phyloP scores from a whole-genome alignment of 2,888 invertebrate species.

The Timema cristinae region DNA sequence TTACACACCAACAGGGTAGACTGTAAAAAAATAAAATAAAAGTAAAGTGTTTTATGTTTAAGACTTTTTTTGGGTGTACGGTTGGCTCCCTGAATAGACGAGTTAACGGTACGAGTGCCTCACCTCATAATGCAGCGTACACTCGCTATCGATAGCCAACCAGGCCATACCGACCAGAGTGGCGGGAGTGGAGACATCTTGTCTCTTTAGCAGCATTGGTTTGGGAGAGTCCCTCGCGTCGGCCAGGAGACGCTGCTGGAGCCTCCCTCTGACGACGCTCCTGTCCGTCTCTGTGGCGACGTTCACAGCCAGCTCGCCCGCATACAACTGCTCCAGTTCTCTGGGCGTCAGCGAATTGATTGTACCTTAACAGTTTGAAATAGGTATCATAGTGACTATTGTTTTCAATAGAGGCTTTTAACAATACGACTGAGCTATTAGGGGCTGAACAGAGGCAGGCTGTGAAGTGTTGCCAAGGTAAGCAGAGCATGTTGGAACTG shows the following conservation, averaged over 20 bases:
- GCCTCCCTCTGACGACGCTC: constrained; percentile 62
- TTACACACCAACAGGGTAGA: too few relatives aligned
- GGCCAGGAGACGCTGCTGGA: constrained; percentile 65
- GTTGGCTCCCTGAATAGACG: neutral
- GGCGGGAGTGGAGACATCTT: constrained; percentile 41
- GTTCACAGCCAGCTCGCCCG: constrained; percentile 74
- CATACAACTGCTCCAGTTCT: constrained; percentile 76
- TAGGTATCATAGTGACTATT: too few relatives aligned
- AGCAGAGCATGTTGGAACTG: too few relatives aligned
- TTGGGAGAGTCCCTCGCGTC: constrained; percentile 67
- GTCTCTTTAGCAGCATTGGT: constrained; percentile 60
- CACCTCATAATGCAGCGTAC: constrained; percentile 78
- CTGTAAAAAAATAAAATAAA: neutral
- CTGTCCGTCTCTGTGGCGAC: constrained; percentile 59
- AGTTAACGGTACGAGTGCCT: constrained; percentile 20
- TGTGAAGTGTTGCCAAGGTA: too few relatives aligned
- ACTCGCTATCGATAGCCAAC: constrained; percentile 75
- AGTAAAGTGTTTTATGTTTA: neutral
- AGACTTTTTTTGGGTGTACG: neutral
- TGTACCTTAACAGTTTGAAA: constrained; percentile 53
- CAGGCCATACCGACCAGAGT: constrained; percentile 73
- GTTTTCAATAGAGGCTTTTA: too few relatives aligned
- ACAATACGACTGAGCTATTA: too few relatives aligned
- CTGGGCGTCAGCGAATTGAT: constrained; percentile 73
- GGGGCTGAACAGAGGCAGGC: too few relatives aligned